These are phyloP conservation scores for Emydoidea blandingii DNA, from an alignment of 2,797 vertebrate species.

Conservation along the genomic window DNA sequence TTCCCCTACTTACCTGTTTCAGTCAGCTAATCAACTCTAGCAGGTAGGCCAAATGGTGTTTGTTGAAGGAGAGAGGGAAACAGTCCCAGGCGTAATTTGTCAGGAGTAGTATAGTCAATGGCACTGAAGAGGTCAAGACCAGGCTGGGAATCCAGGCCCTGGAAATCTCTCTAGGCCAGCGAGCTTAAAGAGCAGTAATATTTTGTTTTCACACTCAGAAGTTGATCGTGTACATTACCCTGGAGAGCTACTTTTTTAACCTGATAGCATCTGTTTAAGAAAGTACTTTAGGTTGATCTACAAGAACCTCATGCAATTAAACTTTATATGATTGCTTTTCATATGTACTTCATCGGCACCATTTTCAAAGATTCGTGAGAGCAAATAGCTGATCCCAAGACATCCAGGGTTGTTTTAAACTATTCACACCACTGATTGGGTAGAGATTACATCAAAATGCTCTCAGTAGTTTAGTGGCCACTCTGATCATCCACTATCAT, in stretches of 20 bases:
- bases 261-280: background rate
- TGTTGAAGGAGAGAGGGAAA: background rate
- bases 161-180: background rate
- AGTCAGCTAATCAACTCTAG: background rate
- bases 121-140: background rate
- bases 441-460: background rate
- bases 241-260: background rate
- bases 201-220: background rate
- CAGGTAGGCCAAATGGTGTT: background rate
- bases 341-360: background rate
- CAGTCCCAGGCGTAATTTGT: background rate
- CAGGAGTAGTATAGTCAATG: rapidly evolving
- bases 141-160: background rate
- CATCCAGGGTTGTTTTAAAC: constrained; percentile 8
- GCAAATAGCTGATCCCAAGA: constrained; percentile 23
- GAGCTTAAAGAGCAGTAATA: background rate
- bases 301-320: background rate
- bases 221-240: background rate
- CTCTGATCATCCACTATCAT: background rate
- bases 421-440: background rate
- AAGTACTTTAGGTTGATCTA: background rate
- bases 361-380: background rate
- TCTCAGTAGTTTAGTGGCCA: background rate
- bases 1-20: background rate
- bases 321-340: background rate